Evolutionary conservation across 2,113 vertebrate species (phyloP), one percentile per base, ranked within the genome.

Genomic region (Chunga burmeisteri): DNA sequence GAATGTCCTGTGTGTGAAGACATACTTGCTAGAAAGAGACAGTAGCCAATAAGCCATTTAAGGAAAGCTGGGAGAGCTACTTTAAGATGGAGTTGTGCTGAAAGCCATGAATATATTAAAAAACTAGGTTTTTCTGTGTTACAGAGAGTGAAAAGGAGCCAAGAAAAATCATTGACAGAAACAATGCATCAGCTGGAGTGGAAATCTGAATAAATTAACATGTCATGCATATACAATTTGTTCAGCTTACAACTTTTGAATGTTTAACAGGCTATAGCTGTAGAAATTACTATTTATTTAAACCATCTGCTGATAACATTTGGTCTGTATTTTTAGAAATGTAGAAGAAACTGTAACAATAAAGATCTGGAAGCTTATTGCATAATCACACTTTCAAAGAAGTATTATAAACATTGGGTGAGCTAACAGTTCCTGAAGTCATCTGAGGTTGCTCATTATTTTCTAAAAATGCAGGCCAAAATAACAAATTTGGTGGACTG

Each of bases 261-360:
- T 49, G 70, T 94, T 97, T 59, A 61, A 74, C 78, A 74, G 88
- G 74, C 91, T 86, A 46, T 65, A 90, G 93, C 95, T 81, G 84
- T 73, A 94, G 66, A 91, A 96, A 96, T 95, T 93, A 95, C 86
- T 96, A 96, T 96, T 94, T 94, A 97, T 95, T 93, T 95, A 86
- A 96, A 89, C 93, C 96, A 96, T 97, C 91, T 97, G 96, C 95
- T 94, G 91, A 86, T 93, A 84, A 88, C 36, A 71, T 94, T 94
- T 85, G 68, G 46, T 71, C 53, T 92, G 5, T 86, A 74, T 93
- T 95, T 95, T 89, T 95, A 96, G 91, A 93, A 90, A 80, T 27
- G n/a, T 13, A 82, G 87, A 91, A 89, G 71, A 52, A 93, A 62
- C 53, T 88, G 38, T 75, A 92, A 91, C 91, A 94, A 82, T 74